A percentile compares a stretch with the other conserved stretches of the same genome.
These are phyloP conservation scores for Lepidocolaptes lacrymiger DNA, from an alignment of 2,797 vertebrate species.

Conservation along the genomic window DNA sequence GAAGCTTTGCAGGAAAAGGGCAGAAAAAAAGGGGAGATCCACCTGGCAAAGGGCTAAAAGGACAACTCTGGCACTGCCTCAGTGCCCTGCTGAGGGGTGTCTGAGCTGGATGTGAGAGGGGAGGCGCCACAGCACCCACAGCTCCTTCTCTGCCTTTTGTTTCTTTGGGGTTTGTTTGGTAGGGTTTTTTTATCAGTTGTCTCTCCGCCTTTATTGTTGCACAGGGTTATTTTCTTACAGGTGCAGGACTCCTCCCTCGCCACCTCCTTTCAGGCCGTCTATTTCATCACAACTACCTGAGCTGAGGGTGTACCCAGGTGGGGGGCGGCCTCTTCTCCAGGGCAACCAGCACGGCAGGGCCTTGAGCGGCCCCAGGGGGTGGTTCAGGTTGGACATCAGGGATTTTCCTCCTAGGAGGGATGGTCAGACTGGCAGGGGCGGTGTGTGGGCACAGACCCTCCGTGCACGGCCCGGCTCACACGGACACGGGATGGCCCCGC, in stretches of 20 bases:
- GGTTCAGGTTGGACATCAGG: background rate
- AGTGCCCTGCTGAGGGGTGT: accelerated
- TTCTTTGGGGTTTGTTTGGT: too few relatives aligned
- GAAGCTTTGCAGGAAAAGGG: background rate
- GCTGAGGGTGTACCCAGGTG: background rate
- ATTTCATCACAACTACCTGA: background rate
- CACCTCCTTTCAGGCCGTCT: background rate
- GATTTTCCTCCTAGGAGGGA: background rate
- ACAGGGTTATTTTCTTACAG: background rate
- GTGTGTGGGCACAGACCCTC: background rate
- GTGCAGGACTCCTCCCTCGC: background rate
- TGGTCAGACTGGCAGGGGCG: background rate
- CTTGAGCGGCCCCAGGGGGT: background rate
- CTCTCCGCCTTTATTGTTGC: background rate
- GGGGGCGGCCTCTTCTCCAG: background rate
- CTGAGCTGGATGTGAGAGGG: background rate
- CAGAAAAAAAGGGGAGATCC: background rate
- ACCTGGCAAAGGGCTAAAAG: background rate
- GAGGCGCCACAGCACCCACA: accelerated
- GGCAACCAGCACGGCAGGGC: background rate
- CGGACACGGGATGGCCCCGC: too few relatives aligned
- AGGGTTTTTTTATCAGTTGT: background rate
- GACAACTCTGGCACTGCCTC: background rate
- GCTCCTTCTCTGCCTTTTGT: background rate
- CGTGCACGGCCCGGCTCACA: background rate